These are phyloP conservation scores for Hyposmocoma kahamanoa DNA, from an alignment of 1,140 invertebrate genomes.

Conservation along the genomic window DNA sequence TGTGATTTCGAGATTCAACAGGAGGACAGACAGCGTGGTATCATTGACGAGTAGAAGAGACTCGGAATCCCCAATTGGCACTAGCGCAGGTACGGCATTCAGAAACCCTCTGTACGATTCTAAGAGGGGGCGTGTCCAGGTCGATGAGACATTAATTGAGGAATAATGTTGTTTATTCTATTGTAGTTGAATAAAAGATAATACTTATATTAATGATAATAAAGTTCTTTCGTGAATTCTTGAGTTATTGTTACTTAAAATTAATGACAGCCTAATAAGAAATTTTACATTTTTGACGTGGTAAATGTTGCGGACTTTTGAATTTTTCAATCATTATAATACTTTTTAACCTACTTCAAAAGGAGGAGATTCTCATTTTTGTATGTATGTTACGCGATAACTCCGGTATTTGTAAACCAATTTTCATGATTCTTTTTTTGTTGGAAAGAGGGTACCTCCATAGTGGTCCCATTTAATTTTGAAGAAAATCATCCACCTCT, in stretches of 20 bases:
- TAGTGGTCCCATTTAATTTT: too few relatives aligned
- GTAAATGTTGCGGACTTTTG: neutral
- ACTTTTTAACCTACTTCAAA: too few relatives aligned
- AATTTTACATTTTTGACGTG: too few relatives aligned
- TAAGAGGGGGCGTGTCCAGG: constrained; percentile 39
- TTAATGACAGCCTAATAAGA: neutral
- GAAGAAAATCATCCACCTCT: too few relatives aligned
- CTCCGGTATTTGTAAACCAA: too few relatives aligned
- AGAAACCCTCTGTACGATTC: constrained; percentile 61
- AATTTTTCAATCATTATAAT: neutral
- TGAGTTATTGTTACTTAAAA: neutral
- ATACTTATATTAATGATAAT: neutral
- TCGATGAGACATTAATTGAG: constrained; percentile 24
- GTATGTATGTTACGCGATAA: too few relatives aligned
- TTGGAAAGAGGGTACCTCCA: too few relatives aligned
- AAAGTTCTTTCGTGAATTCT: neutral
- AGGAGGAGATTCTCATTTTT: too few relatives aligned
- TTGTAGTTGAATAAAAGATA: neutral
- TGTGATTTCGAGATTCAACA: constrained; percentile 42
- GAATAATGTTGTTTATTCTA: constrained; percentile 9
- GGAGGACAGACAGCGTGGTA: constrained; percentile 53
- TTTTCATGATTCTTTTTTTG: too few relatives aligned
- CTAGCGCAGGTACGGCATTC: constrained; percentile 38
- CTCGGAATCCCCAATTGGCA: constrained; percentile 25
- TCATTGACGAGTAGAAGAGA: constrained; percentile 50